A percentile compares a stretch with the other conserved stretches of the same genome.
Conservation (phyloP, 2,888 invertebrate species). For the Tachina fera region DNA sequence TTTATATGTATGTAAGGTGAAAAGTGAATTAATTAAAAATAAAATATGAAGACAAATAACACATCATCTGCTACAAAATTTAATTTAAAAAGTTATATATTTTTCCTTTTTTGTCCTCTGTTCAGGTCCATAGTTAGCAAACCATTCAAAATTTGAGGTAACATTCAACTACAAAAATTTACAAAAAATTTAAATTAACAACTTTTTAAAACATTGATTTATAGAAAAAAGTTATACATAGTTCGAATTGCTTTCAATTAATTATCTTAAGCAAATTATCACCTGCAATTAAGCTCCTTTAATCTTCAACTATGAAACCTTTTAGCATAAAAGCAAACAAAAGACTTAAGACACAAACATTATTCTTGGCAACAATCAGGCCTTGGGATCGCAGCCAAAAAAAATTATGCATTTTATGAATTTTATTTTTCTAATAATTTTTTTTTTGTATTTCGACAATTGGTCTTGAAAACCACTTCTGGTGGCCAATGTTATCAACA, state of each 20-base stretch:
- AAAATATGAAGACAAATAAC: too few species aligned
- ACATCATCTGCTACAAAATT: too few species aligned
- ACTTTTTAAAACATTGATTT: too few species aligned
- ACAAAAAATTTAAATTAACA: too few species aligned
- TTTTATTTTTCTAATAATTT: neutral
- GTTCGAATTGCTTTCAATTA: neutral
- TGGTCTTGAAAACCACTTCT: conserved; percentile 66
- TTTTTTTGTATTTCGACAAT: conserved; percentile 5
- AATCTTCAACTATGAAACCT: neutral
- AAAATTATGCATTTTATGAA: conserved; percentile 21
- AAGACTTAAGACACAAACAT: conserved; percentile 44
- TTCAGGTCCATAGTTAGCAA: too few species aligned
- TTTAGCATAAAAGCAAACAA: neutral
- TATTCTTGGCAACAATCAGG: neutral
- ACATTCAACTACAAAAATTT: too few species aligned
- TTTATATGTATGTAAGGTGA: too few species aligned
- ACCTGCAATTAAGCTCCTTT: conserved; percentile 42
- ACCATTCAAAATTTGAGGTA: too few species aligned
- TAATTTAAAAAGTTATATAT: too few species aligned
- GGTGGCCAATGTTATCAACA: conserved; percentile 67
- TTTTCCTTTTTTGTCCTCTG: too few species aligned
- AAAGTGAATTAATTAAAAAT: too few species aligned
- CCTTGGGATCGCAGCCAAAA: neutral
- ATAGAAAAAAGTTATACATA: too few species aligned
- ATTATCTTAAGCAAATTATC: conserved; percentile 14